Base-by-base conservation (phyloP, 2,797 vertebrate genomes). In the Simalia tracyae region DNA sequence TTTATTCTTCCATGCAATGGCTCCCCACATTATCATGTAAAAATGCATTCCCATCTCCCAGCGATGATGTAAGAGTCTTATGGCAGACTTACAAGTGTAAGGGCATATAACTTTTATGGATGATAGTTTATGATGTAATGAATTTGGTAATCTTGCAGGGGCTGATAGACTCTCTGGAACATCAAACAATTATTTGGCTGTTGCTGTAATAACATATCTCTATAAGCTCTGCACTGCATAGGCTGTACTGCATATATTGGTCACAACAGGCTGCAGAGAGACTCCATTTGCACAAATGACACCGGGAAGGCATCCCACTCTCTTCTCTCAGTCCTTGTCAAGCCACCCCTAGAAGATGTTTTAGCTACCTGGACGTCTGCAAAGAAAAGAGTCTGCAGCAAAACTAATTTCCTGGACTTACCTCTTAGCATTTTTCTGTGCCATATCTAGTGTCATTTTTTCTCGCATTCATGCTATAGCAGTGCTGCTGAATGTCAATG, bases 401-500 rank as follows among this genome's bases (percentile, higher is more conserved):
- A 64, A 81, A 12, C 56, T 85, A 88, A 87, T 92, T 92, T 26
- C 93, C 56, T 93, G 50, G 12, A 46, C 15, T 93, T 68, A 26
- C 63, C 90, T 91, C 92, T 64, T 59, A 72, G 86, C 19, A 57
- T 63, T 84, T 76, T 54, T 84, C 91, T n/a, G 72, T 93, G n/a
- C 56, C 60, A 36, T 84, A 89, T 81, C 87, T 91, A 91, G 42
- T 87, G 46, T 28, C 85, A 85, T 94, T 61, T 72, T 89, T 87
- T 28, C 93, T 94, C 87, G 24, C 89, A 92, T 88, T 60, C 63
- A 88, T 89, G 22, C 22, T 50, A 87, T 90, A 93, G 86, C 28
- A 86, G 28, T 93, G 24, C 89, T 68, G 24, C 92, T 94, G 90
- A 95, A 87, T 91, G 56, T n/a, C 89, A 92, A 10, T 89, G 59